phyloP scores from a whole-genome alignment of 2,797 vertebrate species.

The Borostomias antarcticus region DNA sequence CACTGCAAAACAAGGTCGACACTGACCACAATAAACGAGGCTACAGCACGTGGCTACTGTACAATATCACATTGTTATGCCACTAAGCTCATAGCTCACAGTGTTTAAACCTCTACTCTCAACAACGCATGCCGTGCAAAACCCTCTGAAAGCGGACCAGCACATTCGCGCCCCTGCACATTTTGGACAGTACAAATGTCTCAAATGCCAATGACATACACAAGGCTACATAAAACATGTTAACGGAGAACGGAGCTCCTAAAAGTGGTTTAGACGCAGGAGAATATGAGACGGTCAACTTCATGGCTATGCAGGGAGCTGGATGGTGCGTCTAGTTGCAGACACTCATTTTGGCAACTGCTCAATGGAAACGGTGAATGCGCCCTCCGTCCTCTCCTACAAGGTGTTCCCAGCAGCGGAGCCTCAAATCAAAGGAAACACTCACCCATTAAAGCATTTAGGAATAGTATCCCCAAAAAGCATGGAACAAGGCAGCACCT shows the following conservation, averaged over 20 bases:
- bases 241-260: not conserved
- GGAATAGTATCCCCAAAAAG: slow-evolving; percentile 74
- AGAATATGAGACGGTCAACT: slow-evolving; percentile 17
- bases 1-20: not conserved
- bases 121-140: no score
- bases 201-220: not conserved
- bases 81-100: not conserved
- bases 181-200: not conserved
- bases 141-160: no score
- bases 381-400: slow-evolving; percentile 15
- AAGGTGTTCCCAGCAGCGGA: slow-evolving; percentile 22
- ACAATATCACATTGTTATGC: slow-evolving; percentile 2
- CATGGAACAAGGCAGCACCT: slow-evolving; percentile 66
- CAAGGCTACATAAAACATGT: not conserved
- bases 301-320: not conserved
- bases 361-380: not conserved
- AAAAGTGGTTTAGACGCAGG: not conserved
- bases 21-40: not conserved
- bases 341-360: slow-evolving; percentile 2
- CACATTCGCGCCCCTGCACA: no score
- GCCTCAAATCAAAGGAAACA: slow-evolving; percentile 30
- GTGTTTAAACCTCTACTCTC: not conserved
- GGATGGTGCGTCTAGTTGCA: not conserved
- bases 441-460: slow-evolving; percentile 79
- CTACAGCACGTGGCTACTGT: slow-evolving; percentile 22